Evolutionary conservation across 1,140 invertebrate species (phyloP), one percentile per base, ranked within the genome.

Genomic region (Adelges cooleyi): DNA sequence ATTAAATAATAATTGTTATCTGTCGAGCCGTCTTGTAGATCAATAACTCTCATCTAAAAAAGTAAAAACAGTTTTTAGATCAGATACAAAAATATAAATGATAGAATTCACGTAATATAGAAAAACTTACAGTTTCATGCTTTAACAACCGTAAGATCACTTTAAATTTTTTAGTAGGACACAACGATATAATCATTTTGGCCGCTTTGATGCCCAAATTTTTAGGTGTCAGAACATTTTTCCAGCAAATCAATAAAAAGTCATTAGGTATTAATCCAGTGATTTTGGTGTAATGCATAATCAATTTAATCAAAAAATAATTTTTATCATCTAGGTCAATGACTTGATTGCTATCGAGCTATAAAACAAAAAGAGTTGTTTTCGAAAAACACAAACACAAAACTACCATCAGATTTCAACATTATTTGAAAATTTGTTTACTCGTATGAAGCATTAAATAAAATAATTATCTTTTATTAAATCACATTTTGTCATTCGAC

Each of bases 121-220:
- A n/a, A 54, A 20, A 40, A 13, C 52, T 56, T 29, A 59, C 54
- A 3, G 40, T 59, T 59, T 59, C 23, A 13, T 15, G 17, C 44
- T 20, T 59, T 38, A 59, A 46, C 15, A 46, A 18, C 17, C 3
- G 23, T 13, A 59, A 44, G 3, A 59, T 18, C 17, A 44, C 0
- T 44, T 5, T 20, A 8, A 59, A 59, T 18, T 10, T 11, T 20
- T 46, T 9, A 8, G 40, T 8, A 46, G 40, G 13, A 27, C 40
- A 27, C 2, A 59, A 6, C 8, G 17, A 1, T 4, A 59, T 27
- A 44, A 59, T 18, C 15, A 1, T 17, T 29, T 59, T 46, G 8
- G 10, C 10, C 27, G 20, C 18, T 0, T 17, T 13, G 8, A 20
- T 4, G 18, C 42, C 23, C 38, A 59, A 42, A 5, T 10, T 29